A percentile compares a stretch with the other conserved stretches of the same genome.
These are phyloP conservation scores for Osedax frankpressi DNA, from an alignment of 2,888 invertebrate species.

Conservation along the genomic window DNA sequence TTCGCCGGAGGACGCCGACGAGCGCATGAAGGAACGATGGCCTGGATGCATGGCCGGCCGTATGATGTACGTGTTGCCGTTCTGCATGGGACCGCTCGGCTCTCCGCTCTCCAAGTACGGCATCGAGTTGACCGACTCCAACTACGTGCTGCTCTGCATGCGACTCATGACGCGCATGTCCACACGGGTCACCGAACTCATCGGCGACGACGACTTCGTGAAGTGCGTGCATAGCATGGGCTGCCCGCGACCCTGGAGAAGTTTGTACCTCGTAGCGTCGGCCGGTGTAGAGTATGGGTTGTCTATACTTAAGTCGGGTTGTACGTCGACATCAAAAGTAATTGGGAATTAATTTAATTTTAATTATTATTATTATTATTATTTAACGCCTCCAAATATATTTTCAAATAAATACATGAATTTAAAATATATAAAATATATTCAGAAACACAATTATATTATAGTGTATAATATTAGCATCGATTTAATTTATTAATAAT, in stretches of 20 bases:
- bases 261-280: constrained; percentile 14
- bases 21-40: constrained; percentile 26
- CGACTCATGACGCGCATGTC: constrained; percentile 32
- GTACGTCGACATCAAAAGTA: too few relatives aligned
- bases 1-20: constrained; percentile 25
- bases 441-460: too few relatives aligned
- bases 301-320: too few relatives aligned
- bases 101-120: constrained; percentile 32
- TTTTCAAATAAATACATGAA: too few relatives aligned
- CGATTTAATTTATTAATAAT: too few relatives aligned
- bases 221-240: constrained; percentile 31
- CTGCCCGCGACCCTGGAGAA: constrained; percentile 27
- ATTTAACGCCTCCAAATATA: too few relatives aligned
- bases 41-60: constrained; percentile 33
- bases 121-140: constrained; percentile 32
- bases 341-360: too few relatives aligned
- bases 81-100: constrained; percentile 34
- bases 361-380: too few relatives aligned
- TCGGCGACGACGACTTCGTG: constrained; percentile 29
- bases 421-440: too few relatives aligned
- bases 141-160: constrained; percentile 33
- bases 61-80: constrained; percentile 34
- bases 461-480: too few relatives aligned
- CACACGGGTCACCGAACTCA: constrained; percentile 25
- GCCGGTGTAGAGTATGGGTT: neutral